Conservation (phyloP, 1,140 invertebrate genomes). For the Melitaea cinxia region DNA sequence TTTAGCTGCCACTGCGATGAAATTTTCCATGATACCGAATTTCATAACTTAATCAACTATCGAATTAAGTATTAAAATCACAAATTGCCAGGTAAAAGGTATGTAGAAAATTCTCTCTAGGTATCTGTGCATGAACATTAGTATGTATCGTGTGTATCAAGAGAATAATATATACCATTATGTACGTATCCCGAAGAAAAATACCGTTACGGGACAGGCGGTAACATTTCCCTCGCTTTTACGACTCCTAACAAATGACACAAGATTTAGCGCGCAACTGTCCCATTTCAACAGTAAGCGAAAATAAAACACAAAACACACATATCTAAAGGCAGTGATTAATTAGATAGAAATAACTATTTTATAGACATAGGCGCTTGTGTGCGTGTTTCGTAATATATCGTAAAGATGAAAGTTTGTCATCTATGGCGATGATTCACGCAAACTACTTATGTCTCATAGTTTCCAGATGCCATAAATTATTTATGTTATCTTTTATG, state of each 20-base stretch:
- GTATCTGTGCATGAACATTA: not conserved
- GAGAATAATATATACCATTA: not conserved
- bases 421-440: no score
- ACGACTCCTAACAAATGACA: constrained; percentile 6
- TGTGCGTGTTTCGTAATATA: no score
- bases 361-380: no score
- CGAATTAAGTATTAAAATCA: not conserved
- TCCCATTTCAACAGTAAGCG: constrained; percentile 5
- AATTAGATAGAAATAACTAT: not conserved
- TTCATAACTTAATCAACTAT: not conserved
- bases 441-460: not conserved
- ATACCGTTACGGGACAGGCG: constrained; percentile 4
- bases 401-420: not conserved
- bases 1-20: not conserved
- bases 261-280: constrained; percentile 7
- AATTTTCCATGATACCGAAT: not conserved
- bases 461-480: not conserved
- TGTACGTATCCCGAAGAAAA: not conserved
- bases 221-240: constrained; percentile 2
- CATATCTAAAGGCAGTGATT: not conserved
- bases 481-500: not conserved
- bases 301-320: not conserved
- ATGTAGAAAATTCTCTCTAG: not conserved
- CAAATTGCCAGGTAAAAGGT: not conserved
- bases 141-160: not conserved